phyloP scores from a whole-genome alignment of 1,140 invertebrate species.

The Delia radicum region DNA sequence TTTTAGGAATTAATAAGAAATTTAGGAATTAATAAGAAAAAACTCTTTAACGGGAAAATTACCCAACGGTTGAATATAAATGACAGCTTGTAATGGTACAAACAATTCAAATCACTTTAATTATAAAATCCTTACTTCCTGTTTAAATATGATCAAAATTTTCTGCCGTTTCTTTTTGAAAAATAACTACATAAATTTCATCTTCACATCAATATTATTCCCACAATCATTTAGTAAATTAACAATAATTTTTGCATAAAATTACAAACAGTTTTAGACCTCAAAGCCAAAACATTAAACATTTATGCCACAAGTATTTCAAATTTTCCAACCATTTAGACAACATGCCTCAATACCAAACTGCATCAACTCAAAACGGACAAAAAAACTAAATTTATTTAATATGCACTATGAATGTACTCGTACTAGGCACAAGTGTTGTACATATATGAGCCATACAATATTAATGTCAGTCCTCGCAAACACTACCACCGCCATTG shows the following conservation, averaged over 20 bases:
- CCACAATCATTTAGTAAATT: conserved; percentile 15
- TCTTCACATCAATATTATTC: too few relatives aligned
- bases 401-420: background rate
- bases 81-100: too few relatives aligned
- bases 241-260: conserved; percentile 10
- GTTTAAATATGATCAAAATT: too few relatives aligned
- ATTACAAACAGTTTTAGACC: background rate
- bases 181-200: too few relatives aligned
- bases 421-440: background rate
- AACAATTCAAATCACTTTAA: too few relatives aligned
- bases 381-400: background rate
- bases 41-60: too few relatives aligned
- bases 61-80: too few relatives aligned
- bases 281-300: background rate
- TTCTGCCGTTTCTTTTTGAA: too few relatives aligned
- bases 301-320: conserved; percentile 3
- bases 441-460: background rate
- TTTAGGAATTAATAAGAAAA: too few relatives aligned
- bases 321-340: conserved; percentile 14
- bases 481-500: background rate
- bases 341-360: background rate
- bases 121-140: too few relatives aligned
- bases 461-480: background rate
- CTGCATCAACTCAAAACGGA: background rate
- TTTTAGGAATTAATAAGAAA: too few relatives aligned